Evolutionary conservation across 1,140 invertebrate genomes (phyloP).

Genomic region (Camponotus pennsylvanicus): DNA sequence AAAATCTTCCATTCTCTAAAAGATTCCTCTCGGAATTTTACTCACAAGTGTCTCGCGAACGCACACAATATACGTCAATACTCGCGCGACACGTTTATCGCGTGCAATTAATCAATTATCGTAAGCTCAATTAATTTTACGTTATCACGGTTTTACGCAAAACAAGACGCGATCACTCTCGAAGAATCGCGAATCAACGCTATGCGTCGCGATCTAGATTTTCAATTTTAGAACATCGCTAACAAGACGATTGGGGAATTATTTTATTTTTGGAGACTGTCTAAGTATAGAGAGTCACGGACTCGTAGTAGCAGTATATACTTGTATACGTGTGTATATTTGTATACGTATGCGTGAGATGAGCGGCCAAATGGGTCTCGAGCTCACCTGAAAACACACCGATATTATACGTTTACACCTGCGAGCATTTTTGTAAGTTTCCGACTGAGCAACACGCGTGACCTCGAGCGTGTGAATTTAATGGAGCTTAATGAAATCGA

Average conservation of each 20-base stretch:
- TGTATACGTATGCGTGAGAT: not conserved
- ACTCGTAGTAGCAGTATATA: not conserved
- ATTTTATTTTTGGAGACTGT: constrained; percentile 19
- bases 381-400: constrained; percentile 70
- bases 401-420: constrained; percentile 52
- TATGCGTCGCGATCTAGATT: not conserved
- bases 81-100: constrained; percentile 12
- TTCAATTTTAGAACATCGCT: not conserved
- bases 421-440: constrained; percentile 57
- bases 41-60: constrained; percentile 2
- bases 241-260: constrained; percentile 15
- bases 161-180: not conserved
- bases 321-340: not conserved
- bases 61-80: not conserved
- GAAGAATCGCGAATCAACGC: not conserved
- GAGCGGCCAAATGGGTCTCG: constrained; percentile 15
- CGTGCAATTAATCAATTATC: constrained; percentile 24
- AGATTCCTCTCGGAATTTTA: not conserved
- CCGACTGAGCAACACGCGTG: constrained; percentile 61
- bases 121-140: constrained; percentile 44
- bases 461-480: constrained; percentile 30
- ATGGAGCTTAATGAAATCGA: constrained; percentile 57
- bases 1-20: not conserved
- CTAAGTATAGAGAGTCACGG: constrained; percentile 14
- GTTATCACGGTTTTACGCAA: constrained; percentile 4